These are phyloP conservation scores for Ips nitidus DNA, from an alignment of 1,140 invertebrate species.

Conservation along the genomic window DNA sequence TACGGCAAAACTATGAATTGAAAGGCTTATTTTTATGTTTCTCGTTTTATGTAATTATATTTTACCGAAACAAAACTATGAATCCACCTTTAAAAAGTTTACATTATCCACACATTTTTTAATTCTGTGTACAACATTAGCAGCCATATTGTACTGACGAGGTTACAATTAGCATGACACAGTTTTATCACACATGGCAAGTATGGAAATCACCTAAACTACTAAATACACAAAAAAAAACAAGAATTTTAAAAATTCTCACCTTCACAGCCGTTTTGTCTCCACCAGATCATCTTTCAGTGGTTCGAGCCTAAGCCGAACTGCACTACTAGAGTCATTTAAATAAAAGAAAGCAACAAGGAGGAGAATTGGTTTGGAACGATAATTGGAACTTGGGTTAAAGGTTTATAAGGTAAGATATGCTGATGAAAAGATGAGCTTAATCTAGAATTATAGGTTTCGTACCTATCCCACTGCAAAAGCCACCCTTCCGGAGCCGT, in stretches of 20 bases:
- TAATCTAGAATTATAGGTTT: constrained; percentile 4
- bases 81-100: too few species aligned
- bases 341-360: too few species aligned
- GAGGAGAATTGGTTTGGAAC: background rate
- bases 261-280: constrained; percentile 31
- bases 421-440: background rate
- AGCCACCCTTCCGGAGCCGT: constrained; percentile 70
- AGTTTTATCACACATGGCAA: too few species aligned
- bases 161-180: too few species aligned
- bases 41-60: too few species aligned
- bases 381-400: background rate
- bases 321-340: constrained; percentile 20
- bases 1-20: too few species aligned
- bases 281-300: background rate
- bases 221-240: constrained; percentile 7
- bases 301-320: background rate
- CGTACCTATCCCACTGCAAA: constrained; percentile 77
- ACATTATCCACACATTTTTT: too few species aligned
- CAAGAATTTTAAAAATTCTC: constrained; percentile 4
- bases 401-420: background rate
- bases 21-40: too few species aligned
- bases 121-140: too few species aligned
- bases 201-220: background rate
- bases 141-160: too few species aligned
- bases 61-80: too few species aligned